These are phyloP conservation scores for Bufo bufo DNA, from an alignment of 2,113 vertebrate genomes.

Conservation along the genomic window DNA sequence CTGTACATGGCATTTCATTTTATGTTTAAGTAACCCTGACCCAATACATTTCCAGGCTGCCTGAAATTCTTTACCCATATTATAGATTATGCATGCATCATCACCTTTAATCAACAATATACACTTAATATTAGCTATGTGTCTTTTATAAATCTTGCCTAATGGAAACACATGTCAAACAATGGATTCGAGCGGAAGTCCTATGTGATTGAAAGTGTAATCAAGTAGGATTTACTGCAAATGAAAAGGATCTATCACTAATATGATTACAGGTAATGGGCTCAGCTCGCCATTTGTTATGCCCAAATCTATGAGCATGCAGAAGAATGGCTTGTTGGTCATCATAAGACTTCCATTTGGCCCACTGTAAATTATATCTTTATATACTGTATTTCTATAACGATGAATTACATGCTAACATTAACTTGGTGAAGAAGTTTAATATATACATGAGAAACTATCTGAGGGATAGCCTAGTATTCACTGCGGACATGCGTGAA, in stretches of 20 bases:
- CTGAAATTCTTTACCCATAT: neutral
- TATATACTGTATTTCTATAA: neutral
- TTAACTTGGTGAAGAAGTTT: neutral
- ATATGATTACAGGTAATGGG: slow-evolving; percentile 20
- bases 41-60: neutral
- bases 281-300: neutral
- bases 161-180: slow-evolving; percentile 10
- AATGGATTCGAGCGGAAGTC: neutral
- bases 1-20: slow-evolving; percentile 59
- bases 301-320: neutral
- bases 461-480: neutral
- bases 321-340: neutral
- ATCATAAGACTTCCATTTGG: neutral
- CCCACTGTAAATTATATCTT: neutral
- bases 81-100: neutral
- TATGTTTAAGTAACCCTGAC: slow-evolving; percentile 48
- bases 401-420: neutral
- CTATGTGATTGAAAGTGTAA: neutral
- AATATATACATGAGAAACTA: neutral
- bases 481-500: neutral
- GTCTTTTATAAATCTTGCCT: neutral
- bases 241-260: slow-evolving; percentile 18
- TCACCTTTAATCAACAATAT: neutral
- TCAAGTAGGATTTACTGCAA: slow-evolving; percentile 12
- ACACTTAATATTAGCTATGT: neutral